Evolutionary conservation across 2,113 vertebrate species (phyloP), one percentile per base, ranked within the genome.

Genomic region (Himantopus leucocephalus): DNA sequence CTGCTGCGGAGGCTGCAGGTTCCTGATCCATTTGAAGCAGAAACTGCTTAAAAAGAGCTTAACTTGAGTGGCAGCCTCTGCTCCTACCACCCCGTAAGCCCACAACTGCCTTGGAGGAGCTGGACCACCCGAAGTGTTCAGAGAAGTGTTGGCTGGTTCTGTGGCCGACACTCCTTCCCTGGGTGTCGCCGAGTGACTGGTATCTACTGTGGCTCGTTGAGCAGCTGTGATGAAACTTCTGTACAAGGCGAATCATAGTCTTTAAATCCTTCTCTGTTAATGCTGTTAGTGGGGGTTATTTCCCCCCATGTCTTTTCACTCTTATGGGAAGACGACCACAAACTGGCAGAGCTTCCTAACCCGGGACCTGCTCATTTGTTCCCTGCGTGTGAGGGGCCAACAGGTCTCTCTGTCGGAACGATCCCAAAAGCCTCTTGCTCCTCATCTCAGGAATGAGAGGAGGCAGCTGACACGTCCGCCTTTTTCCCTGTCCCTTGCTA

Each of bases 151-250:
- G 39, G 19, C 35, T 71, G 6, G 4, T 60, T 81, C 12, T 26
- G 56, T 0, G 20, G 52, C 52, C 2, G 8, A 3, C 18, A 4
- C 12, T 78, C 16, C 66, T 72, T 92, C 16, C 20, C 26, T 72
- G 1, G 0, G 37, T 75, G 34, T 76, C 1, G 2, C 41, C 1
- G 3, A 39, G 29, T 4, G 9, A 32, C 52, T 79, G 53, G 7
- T 68, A 32, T 53, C 35, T 58, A 3, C 22, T 58, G 53, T 48
- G 53, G 30, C 62, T 92, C 1, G 0, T n/a, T 10, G 13, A 45
- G 43, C 58, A 82, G 53, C 27, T 75, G 1, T 29, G 24, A 37
- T 41, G 45, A 62, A 88, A 73, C 48, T 63, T 18, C 59, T 93
- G n/a, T 37, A 24, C 35, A 27, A 8, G 29, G 21, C 1, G 2